These are phyloP conservation scores for Tauraco hartlaubi DNA, from an alignment of 2,797 vertebrate species.

Conservation along the genomic window DNA sequence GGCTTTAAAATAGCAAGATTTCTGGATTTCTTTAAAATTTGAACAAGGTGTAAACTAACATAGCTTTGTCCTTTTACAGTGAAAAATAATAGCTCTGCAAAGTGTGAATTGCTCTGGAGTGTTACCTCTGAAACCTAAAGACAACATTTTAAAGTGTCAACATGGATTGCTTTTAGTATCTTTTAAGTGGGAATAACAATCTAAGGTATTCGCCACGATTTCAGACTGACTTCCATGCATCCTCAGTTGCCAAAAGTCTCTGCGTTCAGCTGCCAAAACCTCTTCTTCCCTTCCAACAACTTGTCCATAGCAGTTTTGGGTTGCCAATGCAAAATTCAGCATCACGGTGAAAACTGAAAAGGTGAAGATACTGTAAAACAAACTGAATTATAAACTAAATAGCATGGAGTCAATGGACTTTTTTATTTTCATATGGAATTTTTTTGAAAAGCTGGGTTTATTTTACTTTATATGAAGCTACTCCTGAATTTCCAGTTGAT, in stretches of 20 bases:
- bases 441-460: constrained; percentile 42
- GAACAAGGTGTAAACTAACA: background rate
- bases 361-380: constrained; percentile 43
- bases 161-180: background rate
- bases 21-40: background rate
- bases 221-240: background rate
- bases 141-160: constrained; percentile 2
- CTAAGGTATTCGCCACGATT: constrained; percentile 30
- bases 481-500: constrained; percentile 57
- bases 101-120: background rate
- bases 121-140: constrained; percentile 28
- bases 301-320: constrained; percentile 23
- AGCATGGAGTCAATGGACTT: constrained; percentile 18
- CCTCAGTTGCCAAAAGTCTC: constrained; percentile 37
- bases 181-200: constrained; percentile 35
- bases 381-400: constrained; percentile 11
- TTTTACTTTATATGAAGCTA: constrained; percentile 56
- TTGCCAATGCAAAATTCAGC: constrained; percentile 41
- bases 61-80: background rate
- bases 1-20: background rate
- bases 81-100: constrained; percentile 1
- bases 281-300: constrained; percentile 48
- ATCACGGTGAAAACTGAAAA: constrained; percentile 43
- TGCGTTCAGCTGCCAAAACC: constrained; percentile 24
- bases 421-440: constrained; percentile 39